These are phyloP conservation scores for Trimorus sp. DNA, from an alignment of 2,888 invertebrate genomes.

Conservation along the genomic window DNA sequence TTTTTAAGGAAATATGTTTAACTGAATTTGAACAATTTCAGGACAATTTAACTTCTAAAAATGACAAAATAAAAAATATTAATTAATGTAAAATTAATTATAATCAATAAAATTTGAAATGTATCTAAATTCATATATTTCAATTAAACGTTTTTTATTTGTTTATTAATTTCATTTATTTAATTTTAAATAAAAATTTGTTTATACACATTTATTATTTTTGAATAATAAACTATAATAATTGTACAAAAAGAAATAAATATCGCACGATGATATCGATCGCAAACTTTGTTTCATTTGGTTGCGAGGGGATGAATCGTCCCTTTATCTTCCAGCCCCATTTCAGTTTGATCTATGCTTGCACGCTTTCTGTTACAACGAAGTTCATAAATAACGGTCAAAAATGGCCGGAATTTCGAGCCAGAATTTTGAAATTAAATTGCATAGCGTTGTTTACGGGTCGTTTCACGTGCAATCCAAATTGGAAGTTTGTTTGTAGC, in stretches of 20 bases:
- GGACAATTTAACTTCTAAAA: too few relatives aligned
- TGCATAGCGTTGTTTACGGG: background rate
- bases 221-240: too few relatives aligned
- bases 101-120: too few relatives aligned
- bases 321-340: constrained; percentile 57
- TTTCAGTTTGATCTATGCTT: constrained; percentile 58
- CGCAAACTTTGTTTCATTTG: constrained; percentile 24
- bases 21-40: too few relatives aligned
- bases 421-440: constrained; percentile 28
- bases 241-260: background rate
- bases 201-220: background rate
- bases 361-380: constrained; percentile 31
- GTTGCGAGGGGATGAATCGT: constrained; percentile 72
- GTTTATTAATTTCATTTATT: too few relatives aligned
- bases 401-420: constrained; percentile 18
- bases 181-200: too few relatives aligned
- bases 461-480: background rate
- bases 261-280: constrained; percentile 34
- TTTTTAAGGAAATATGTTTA: too few relatives aligned
- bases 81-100: too few relatives aligned
- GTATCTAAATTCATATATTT: too few relatives aligned
- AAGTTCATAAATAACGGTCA: constrained; percentile 33
- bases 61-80: too few relatives aligned
- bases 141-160: too few relatives aligned
- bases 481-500: too few relatives aligned